Conservation (phyloP, 2,888 invertebrate genomes). For the Eueremaeus valkanovi region DNA sequence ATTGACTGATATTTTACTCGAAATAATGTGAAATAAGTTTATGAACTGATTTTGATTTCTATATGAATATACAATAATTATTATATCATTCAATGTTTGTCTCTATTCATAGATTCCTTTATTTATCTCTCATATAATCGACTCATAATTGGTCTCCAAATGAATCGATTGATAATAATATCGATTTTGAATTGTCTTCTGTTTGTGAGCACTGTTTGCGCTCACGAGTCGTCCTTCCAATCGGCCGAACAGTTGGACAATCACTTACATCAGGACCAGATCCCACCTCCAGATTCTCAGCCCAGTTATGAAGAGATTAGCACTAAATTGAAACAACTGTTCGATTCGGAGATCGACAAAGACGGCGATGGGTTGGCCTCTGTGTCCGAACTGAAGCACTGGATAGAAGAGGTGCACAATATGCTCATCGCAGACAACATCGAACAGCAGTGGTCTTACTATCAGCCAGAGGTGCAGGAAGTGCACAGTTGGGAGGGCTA, state of each 20-base stretch:
- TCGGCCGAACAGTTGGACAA: constrained; percentile 41
- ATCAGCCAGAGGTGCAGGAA: constrained; percentile 47
- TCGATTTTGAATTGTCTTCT: too few species aligned
- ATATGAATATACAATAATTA: too few species aligned
- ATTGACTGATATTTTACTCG: neutral
- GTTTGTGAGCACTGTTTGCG: neutral
- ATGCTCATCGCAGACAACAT: constrained; percentile 47
- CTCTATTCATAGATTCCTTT: too few species aligned
- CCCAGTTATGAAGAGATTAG: constrained; percentile 39
- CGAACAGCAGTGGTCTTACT: constrained; percentile 48
- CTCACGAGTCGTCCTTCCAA: constrained; percentile 28
- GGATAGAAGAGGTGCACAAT: constrained; percentile 46
- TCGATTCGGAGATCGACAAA: constrained; percentile 38
- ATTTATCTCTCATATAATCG: too few species aligned
- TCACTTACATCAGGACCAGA: constrained; percentile 41
- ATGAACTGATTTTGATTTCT: too few species aligned
- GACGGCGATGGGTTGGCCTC: constrained; percentile 42
- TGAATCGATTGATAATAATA: neutral
- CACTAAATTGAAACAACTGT: constrained; percentile 21
- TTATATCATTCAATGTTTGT: too few species aligned
- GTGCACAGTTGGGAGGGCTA: constrained; percentile 47
- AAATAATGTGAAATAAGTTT: too few species aligned
- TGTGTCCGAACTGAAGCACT: constrained; percentile 46
- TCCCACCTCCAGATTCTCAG: constrained; percentile 40
- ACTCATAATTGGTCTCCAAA: too few species aligned